Base-by-base conservation (phyloP, 2,888 invertebrate species). In the Phaonia tiefii region DNA sequence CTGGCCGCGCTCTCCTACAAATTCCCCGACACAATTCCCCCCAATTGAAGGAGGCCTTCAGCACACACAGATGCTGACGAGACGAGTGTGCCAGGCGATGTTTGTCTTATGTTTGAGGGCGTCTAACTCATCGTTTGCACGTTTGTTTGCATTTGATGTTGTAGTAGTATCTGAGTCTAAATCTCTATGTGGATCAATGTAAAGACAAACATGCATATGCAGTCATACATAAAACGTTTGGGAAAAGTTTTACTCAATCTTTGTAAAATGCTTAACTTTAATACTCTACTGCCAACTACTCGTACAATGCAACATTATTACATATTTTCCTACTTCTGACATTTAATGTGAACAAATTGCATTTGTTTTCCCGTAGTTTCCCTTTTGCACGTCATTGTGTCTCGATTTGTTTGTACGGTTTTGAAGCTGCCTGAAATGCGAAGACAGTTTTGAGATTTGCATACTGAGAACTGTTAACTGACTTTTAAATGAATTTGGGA, bases 341-440 rank as follows among this genome's bases (percentile, higher is more conserved):
- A 51, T 66, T 69, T 78, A 74, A 75, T 81, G 81, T 77, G 58
- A 81, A 81, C 81, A 81, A 81, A 81, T 81, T 75, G 63, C 71
- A 81, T 77, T 78, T 81, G 71, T 49, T 26, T 51, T 31, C n/a
- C n/a, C n/a, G n/a, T n/a, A n/a, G n/a, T n/a, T n/a, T n/a, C n/a
- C n/a, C 39, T n/a, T 20, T 56, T 75, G 31, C 8, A 31, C 31
- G 3, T 31, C 31, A 5, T 31, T 31, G 31, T 31, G 31, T 31
- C 8, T 67, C 10, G 20, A 22, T n/a, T 22, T 39, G 37, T 13
- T 31, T 31, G 31, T 5, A 31, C 3, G 31, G 3, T 8, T 31
- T 8, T 31, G 31, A 31, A 31, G 31, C n/a, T n/a, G n/a, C n/a
- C n/a, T n/a, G n/a, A n/a, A n/a, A n/a, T n/a, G n/a, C n/a, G n/a